Percentiles rank a stretch among this genome's conserved stretches.
Conservation (phyloP, 2,797 vertebrate species). For the Sebastes minor region DNA sequence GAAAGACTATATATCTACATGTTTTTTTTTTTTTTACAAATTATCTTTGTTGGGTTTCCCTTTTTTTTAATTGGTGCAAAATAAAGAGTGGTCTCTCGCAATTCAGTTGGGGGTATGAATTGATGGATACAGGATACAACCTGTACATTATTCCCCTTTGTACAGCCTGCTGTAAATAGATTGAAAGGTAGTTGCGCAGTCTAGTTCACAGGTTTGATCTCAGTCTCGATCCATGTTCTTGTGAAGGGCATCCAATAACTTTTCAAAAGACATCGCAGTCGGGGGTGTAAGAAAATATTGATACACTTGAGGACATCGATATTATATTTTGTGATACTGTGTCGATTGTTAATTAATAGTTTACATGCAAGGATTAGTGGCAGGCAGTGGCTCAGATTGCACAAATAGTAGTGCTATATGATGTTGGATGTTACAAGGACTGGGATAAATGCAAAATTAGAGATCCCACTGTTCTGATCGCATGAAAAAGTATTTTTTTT, state of each 20-base stretch:
- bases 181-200: neutral
- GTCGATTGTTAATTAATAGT: too few relatives aligned
- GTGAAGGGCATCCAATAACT: slow-evolving; percentile 35
- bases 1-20: slow-evolving; percentile 77
- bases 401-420: too few relatives aligned
- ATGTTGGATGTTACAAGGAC: too few relatives aligned
- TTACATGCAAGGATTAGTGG: too few relatives aligned
- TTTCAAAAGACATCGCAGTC: neutral
- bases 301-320: too few relatives aligned
- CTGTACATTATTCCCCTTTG: slow-evolving; percentile 28
- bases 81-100: slow-evolving; percentile 31
- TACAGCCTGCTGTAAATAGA: slow-evolving; percentile 21
- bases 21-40: slow-evolving; percentile 66
- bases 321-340: too few relatives aligned
- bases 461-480: too few relatives aligned
- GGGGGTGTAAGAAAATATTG: too few relatives aligned
- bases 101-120: slow-evolving; percentile 20
- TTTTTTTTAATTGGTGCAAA: slow-evolving; percentile 50
- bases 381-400: too few relatives aligned
- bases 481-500: too few relatives aligned
- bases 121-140: neutral
- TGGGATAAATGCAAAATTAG: too few relatives aligned
- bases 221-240: neutral
- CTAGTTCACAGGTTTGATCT: slow-evolving; percentile 30
- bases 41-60: slow-evolving; percentile 54